Evolutionary conservation across 2,888 invertebrate species (phyloP).

Genomic region (Tuta absoluta): DNA sequence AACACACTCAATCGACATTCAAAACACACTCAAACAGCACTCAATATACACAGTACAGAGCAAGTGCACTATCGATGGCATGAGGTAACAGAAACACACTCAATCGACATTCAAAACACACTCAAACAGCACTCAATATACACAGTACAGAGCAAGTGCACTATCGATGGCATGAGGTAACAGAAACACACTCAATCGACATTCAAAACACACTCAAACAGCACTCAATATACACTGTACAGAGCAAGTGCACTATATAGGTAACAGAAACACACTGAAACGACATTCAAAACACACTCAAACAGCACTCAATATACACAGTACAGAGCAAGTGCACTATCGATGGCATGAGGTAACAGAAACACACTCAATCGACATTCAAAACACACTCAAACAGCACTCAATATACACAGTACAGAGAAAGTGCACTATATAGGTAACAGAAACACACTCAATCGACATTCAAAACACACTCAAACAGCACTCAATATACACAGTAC

Average conservation of each 20-base stretch:
- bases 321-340: too few species aligned
- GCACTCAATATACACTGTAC: background rate
- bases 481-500: background rate
- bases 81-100: background rate
- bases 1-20: background rate
- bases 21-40: background rate
- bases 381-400: constrained; percentile 28
- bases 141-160: constrained; percentile 86
- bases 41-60: too few species aligned
- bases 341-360: too few species aligned
- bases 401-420: constrained; percentile 82
- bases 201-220: background rate
- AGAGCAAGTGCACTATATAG: too few species aligned
- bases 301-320: background rate
- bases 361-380: background rate
- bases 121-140: constrained; percentile 38
- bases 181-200: background rate
- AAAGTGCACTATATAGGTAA: constrained; percentile 91
- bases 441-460: background rate
- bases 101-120: background rate
- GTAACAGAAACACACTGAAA: background rate
- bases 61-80: too few species aligned
- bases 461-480: background rate
- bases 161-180: constrained; percentile 96
- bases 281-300: background rate